Conservation (phyloP, 2,888 invertebrate genomes). For the Argynnis bischoffii region DNA sequence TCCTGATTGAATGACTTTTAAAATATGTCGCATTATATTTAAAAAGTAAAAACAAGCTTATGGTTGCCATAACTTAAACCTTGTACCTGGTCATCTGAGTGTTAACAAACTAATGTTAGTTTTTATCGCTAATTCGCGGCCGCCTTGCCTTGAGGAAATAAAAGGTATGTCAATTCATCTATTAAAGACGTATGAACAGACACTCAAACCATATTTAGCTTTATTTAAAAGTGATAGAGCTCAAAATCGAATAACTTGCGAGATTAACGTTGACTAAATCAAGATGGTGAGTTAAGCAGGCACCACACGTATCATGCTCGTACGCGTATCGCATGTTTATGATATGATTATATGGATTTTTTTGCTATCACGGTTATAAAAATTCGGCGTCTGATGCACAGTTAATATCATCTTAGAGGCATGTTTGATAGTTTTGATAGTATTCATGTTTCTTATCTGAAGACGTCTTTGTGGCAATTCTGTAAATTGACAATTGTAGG, state of each 20-base stretch:
- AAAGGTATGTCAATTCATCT: conserved; percentile 32
- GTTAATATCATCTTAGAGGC: conserved; percentile 7
- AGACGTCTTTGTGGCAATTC: too few species aligned
- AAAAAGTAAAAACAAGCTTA: background rate
- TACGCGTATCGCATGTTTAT: conserved; percentile 31
- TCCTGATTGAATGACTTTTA: background rate
- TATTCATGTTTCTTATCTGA: background rate
- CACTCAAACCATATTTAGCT: conserved; percentile 10
- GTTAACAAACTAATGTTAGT: conserved; percentile 24
- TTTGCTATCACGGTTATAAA: conserved; percentile 30
- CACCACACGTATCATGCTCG: conserved; percentile 32
- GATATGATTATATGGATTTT: conserved; percentile 32
- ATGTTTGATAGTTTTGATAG: conserved; percentile 1
- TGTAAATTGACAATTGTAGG: too few species aligned
- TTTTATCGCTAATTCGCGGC: conserved; percentile 34
- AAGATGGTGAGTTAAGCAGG: conserved; percentile 25
- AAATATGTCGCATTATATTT: background rate
- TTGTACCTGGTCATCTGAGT: conserved; percentile 11
- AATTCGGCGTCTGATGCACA: conserved; percentile 21
- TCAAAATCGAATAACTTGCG: conserved; percentile 2
- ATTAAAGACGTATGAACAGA: conserved; percentile 4
- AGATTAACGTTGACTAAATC: conserved; percentile 18
- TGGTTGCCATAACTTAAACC: conserved; percentile 11
- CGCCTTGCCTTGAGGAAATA: conserved; percentile 31
- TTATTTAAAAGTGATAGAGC: background rate